A percentile compares a stretch with the other conserved stretches of the same genome.
These are phyloP conservation scores for Spizaetus ornatus DNA, from an alignment of 2,113 vertebrate genomes.

Conservation along the genomic window DNA sequence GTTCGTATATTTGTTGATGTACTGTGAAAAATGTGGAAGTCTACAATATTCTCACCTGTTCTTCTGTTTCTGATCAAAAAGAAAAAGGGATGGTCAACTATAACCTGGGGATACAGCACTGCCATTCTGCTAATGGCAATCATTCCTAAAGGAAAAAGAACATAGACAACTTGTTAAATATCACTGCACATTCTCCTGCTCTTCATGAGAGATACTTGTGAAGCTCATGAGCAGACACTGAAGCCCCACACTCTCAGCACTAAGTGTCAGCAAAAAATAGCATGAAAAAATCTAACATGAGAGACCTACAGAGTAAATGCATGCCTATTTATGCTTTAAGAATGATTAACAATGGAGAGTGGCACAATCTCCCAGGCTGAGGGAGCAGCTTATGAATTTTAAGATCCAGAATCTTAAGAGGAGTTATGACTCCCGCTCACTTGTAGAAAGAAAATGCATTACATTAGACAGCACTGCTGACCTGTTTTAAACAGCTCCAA, in stretches of 20 bases:
- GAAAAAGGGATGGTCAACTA: conserved; percentile 97
- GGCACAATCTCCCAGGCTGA: not conserved
- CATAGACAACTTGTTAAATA: not conserved
- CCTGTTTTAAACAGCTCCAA: not conserved
- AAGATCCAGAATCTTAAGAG: not conserved
- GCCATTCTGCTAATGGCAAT: conserved; percentile 92
- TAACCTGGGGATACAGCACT: conserved; percentile 94
- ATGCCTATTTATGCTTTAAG: not conserved
- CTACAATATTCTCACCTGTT: conserved; percentile 79
- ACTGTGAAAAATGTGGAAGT: not conserved
- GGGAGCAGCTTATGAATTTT: not conserved
- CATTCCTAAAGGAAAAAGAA: conserved; percentile 79
- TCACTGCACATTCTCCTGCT: not conserved
- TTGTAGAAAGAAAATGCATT: not conserved
- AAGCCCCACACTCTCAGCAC: not conserved
- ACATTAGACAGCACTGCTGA: not conserved
- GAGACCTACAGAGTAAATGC: not conserved
- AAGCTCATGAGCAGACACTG: not conserved
- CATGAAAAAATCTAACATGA: not conserved
- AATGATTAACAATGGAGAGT: conserved; percentile 11
- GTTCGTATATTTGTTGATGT: not conserved
- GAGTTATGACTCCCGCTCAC: not conserved
- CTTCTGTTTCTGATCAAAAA: conserved; percentile 91
- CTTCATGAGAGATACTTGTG: not conserved
- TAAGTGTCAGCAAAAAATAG: not conserved